phyloP scores from a whole-genome alignment of 2,113 vertebrate genomes.

The Phylloscopus trochilus region DNA sequence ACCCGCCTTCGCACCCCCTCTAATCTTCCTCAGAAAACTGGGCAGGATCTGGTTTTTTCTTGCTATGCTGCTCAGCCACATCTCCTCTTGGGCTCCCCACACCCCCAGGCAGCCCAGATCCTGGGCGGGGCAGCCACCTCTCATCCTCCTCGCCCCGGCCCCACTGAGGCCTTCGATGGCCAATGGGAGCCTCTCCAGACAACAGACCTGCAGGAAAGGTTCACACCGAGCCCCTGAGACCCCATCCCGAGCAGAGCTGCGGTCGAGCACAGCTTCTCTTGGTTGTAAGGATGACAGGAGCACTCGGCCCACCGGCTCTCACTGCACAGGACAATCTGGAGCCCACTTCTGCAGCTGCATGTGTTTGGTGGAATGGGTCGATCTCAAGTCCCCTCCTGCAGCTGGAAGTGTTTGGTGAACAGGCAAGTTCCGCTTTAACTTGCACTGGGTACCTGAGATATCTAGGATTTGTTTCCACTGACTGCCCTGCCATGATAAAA shows the following conservation, averaged over 20 bases:
- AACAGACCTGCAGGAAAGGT: accelerated
- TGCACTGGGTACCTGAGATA: neutral
- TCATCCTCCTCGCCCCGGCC: neutral
- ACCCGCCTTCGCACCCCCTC: accelerated
- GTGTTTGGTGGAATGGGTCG: no score
- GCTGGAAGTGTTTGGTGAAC: neutral
- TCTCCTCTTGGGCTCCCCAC: neutral
- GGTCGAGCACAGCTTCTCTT: accelerated
- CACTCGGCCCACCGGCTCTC: accelerated
- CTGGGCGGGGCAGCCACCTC: neutral
- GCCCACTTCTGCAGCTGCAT: neutral
- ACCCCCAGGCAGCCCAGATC: neutral
- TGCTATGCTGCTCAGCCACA: neutral
- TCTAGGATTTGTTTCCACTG: neutral
- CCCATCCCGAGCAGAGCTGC: no score
- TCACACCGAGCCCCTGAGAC: no score
- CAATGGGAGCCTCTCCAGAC: neutral
- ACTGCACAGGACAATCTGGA: neutral
- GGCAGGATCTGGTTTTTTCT: neutral
- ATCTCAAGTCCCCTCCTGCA: neutral
- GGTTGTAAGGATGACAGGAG: accelerated
- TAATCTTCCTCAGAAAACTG: neutral
- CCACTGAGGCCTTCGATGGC: accelerated
- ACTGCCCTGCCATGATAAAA: neutral
- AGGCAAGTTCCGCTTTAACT: neutral